Evolutionary conservation across 2,797 vertebrate genomes (phyloP).

Genomic region (Pogoniulus pusillus): DNA sequence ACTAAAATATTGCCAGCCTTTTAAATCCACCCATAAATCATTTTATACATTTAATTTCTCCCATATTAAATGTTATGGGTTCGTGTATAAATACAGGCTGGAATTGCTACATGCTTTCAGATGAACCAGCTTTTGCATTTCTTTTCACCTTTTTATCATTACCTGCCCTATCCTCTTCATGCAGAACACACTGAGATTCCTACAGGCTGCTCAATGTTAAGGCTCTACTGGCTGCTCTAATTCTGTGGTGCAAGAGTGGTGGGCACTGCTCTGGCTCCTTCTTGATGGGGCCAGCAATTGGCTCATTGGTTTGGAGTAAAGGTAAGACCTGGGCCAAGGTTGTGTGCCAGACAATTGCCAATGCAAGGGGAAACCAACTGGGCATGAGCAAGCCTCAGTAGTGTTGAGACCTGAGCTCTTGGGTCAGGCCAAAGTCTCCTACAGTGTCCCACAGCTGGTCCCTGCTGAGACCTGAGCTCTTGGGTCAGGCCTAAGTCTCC

Average conservation of each 20-base stretch:
- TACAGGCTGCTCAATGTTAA: constrained; percentile 28
- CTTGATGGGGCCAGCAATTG: neutral
- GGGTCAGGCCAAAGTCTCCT: neutral
- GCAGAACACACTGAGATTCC: constrained; percentile 44
- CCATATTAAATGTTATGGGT: constrained; percentile 65
- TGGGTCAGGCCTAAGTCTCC: neutral
- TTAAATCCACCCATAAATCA: constrained; percentile 77
- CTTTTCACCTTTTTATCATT: constrained; percentile 1
- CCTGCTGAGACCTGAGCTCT: accelerated
- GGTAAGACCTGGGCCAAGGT: neutral
- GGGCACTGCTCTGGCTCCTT: neutral
- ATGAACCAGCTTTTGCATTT: constrained; percentile 18
- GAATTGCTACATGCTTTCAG: constrained; percentile 66
- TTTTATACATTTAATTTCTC: constrained; percentile 76
- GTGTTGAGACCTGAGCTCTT: accelerated
- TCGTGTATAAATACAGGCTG: constrained; percentile 48
- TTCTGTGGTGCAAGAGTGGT: too few species aligned
- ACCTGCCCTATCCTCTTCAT: neutral
- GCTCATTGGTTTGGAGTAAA: neutral
- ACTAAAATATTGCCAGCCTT: constrained; percentile 68
- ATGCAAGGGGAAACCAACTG: neutral
- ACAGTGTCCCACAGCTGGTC: neutral
- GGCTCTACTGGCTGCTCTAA: constrained; percentile 25
- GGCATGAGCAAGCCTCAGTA: accelerated
- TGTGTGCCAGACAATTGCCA: too few species aligned